Percentiles rank a stretch among this genome's conserved stretches.
phyloP scores from a whole-genome alignment of 64 coral and sea anemone species.

The Hydrozoanthus tunicans region DNA sequence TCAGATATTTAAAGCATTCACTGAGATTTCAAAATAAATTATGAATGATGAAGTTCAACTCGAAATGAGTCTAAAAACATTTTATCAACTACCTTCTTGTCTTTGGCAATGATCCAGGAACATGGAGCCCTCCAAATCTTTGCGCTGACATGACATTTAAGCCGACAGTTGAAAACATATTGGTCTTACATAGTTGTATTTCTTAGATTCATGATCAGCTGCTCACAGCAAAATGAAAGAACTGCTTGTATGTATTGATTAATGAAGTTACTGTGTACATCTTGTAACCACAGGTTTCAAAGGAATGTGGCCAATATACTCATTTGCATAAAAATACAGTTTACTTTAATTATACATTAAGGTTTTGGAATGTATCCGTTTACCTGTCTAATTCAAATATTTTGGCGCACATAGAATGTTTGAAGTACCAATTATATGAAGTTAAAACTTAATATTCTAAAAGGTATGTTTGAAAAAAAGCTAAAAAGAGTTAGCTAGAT shows the following conservation, averaged over 20 bases:
- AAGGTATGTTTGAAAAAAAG: too few species aligned
- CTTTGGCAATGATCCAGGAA: not conserved
- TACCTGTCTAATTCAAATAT: too few species aligned
- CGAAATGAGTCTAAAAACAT: not conserved
- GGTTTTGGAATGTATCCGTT: too few species aligned
- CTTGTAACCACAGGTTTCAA: not conserved
- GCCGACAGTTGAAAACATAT: constrained; percentile 40
- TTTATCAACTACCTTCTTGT: constrained; percentile 16
- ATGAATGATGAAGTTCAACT: not conserved
- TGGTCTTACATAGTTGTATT: not conserved
- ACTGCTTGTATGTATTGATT: not conserved
- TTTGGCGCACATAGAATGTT: too few species aligned
- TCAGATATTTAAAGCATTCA: too few species aligned
- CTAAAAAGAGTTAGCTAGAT: too few species aligned
- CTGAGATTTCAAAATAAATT: not conserved
- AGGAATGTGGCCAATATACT: not conserved
- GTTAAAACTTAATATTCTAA: too few species aligned
- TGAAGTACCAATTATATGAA: too few species aligned
- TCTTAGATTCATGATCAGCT: not conserved
- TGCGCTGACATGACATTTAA: constrained; percentile 54
- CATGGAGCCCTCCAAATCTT: constrained; percentile 21
- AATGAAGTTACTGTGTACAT: not conserved
- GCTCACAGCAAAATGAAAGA: not conserved
- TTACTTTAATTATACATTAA: not conserved
- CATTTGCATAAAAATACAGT: constrained; percentile 36